These are phyloP conservation scores for Eupithecia subumbrata DNA, from an alignment of 2,888 invertebrate genomes.

Conservation along the genomic window DNA sequence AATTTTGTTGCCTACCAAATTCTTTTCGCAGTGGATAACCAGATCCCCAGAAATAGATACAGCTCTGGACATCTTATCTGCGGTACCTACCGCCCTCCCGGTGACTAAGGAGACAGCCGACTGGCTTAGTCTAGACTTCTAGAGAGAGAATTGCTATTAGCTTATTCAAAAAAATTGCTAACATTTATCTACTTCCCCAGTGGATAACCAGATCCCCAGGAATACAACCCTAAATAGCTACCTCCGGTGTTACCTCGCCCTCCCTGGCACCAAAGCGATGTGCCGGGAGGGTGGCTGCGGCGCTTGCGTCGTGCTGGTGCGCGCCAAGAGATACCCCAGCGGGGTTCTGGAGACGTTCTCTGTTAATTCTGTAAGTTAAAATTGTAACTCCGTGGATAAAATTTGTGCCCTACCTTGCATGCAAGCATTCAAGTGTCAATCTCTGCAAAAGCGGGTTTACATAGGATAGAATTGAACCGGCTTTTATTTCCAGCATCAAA, in stretches of 20 bases:
- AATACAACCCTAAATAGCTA: conserved; percentile 86
- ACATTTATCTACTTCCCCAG: conserved; percentile 47
- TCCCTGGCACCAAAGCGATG: conserved; percentile 87
- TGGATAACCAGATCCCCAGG: conserved; percentile 65
- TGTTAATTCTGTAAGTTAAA: conserved; percentile 70
- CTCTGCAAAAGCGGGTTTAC: not conserved
- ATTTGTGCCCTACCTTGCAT: too few species aligned
- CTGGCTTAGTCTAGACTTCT: too few species aligned
- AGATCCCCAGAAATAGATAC: too few species aligned
- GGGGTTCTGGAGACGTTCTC: conserved; percentile 64
- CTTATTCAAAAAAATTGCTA: too few species aligned
- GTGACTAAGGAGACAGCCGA: too few species aligned
- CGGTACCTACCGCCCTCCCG: too few species aligned
- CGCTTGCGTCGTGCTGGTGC: conserved; percentile 70
- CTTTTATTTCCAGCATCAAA: not conserved
- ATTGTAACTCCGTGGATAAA: not conserved
- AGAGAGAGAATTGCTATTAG: too few species aligned
- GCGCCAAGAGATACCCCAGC: conserved; percentile 60
- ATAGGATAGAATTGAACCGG: not conserved
- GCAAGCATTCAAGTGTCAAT: not conserved
- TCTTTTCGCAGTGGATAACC: too few species aligned
- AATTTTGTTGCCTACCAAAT: too few species aligned
- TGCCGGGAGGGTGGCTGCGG: conserved; percentile 76
- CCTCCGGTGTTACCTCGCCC: conserved; percentile 82
- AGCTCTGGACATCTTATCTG: too few species aligned